These are phyloP conservation scores for Lemur catta DNA, from an alignment of 2,797 vertebrate species.

Conservation along the genomic window DNA sequence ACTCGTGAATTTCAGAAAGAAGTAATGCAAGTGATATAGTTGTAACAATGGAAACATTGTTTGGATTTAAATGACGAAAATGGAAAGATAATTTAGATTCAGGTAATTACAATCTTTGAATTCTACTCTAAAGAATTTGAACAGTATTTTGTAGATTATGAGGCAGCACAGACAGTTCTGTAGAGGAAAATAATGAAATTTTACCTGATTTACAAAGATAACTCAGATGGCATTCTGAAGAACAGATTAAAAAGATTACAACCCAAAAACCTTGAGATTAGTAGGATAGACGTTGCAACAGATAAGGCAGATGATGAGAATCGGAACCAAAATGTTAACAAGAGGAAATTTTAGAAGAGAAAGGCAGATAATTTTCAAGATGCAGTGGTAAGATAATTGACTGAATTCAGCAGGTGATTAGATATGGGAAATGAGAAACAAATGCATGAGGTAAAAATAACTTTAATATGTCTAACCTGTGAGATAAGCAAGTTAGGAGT, in stretches of 20 bases:
- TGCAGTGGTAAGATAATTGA: background rate
- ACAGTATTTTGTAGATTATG: constrained; percentile 18
- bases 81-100: constrained; percentile 20
- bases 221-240: background rate
- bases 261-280: background rate
- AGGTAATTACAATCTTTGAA: background rate
- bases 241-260: constrained; percentile 26
- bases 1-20: background rate
- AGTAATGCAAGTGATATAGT: background rate
- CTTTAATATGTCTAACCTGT: background rate
- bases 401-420: background rate
- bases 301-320: constrained; percentile 14
- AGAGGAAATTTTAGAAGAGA: constrained; percentile 7
- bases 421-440: background rate
- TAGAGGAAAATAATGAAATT: constrained; percentile 23
- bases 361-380: background rate
- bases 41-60: constrained; percentile 10
- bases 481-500: background rate
- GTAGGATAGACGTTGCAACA: background rate
- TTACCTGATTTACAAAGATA: background rate
- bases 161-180: background rate
- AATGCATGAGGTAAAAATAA: background rate
- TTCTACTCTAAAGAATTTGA: background rate
- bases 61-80: constrained; percentile 38
- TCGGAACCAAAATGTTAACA: background rate